Evolutionary conservation across 1,140 invertebrate genomes (phyloP), one percentile per base, ranked within the genome.

Genomic region (Hycleus phaleratus): DNA sequence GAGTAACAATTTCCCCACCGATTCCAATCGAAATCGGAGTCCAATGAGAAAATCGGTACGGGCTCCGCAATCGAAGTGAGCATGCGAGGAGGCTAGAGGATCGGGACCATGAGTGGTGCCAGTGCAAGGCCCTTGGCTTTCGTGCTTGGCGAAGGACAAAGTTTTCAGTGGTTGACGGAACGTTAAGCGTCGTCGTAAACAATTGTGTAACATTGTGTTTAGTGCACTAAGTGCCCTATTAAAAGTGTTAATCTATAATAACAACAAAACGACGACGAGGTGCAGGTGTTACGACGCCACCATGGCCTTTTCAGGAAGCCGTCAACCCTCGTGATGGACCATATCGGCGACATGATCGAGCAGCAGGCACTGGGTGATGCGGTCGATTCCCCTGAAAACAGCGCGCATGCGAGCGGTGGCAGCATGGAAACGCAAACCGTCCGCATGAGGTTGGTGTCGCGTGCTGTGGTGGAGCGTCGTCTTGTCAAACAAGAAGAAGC

Each of bases 301-400:
- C 56, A 58, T 65, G 51, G 59, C 49, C 47, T 55, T 39, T 47
- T 55, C 52, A 46, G 25, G 51, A 53, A 58, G 61, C 55, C 58
- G 56, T 51, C 56, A 69, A 53, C 51, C 52, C 43, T 55, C 52
- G 45, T 71, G 67, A 83, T 84, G 82, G 82, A 83, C 74, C 82
- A 81, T 71, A 80, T 83, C 73, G 81, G 77, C 71, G 79, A 82
- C 68, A 82, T 84, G 75, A 77, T 81, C 71, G 80, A 83, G 76
- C 77, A 80, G 68, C 80, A 80, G 74, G 73, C 79, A 70, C 78
- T 81, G 70, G 78, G 74, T 71, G 77, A 81, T 73, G 75, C 75
- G 75, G 79, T 81, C 75, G 77, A 79, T 77, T 77, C 74, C 59
- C 69, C 71, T 53, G 76, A 72, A 63, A 71, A 73, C 67, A 71